Evolutionary conservation across 2,888 invertebrate genomes (phyloP), one percentile per base, ranked within the genome.

Genomic region (Desoria tigrina): DNA sequence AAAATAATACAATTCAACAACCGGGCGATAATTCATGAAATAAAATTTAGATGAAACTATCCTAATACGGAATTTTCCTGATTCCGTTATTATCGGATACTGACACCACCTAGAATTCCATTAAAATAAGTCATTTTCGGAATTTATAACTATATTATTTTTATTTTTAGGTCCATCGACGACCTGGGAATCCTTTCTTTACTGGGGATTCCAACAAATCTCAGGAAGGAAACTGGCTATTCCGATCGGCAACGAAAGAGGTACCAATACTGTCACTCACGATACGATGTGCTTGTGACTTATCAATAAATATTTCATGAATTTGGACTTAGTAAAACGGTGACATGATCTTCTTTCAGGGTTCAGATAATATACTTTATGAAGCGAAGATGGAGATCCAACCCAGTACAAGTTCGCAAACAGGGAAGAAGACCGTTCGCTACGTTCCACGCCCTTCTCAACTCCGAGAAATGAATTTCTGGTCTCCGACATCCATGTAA

Each of bases 401-500:
- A 37, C 63, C 67, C 23, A 61, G 66, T 37, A 63, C 69, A 23
- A 60, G 61, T 16, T 64, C 70, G 1, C 71, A 68, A 23, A 37
- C 64, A 16, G 59, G 60, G 1, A 74, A 71, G 60, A 69, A 71
- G 56, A 74, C 69, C 2, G 71, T 71, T 59, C 70, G 69, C 9
- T 73, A 70, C 42, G 76, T 74, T 49, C 76, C 76, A 21, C 65
- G 71, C 78, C 87, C 88, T 1, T 87, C 89, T 0, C 89, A 90
- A 78, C 81, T 90, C 16, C 81, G 90, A 53, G 90, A 90, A 80
- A 88, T 90, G 87, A 90, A 90, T 80, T 90, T 90, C 81, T 90
- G 89, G 89, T 89, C 90, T 6, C 90, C 90, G 0, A 90, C 90
- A 9, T 90, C 90, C 1, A 90, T 90, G 90, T 90, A 85, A 60